Evolutionary conservation across 2,888 invertebrate genomes (phyloP), one percentile per base, ranked within the genome.

Genomic region (Chloromyia formosa): DNA sequence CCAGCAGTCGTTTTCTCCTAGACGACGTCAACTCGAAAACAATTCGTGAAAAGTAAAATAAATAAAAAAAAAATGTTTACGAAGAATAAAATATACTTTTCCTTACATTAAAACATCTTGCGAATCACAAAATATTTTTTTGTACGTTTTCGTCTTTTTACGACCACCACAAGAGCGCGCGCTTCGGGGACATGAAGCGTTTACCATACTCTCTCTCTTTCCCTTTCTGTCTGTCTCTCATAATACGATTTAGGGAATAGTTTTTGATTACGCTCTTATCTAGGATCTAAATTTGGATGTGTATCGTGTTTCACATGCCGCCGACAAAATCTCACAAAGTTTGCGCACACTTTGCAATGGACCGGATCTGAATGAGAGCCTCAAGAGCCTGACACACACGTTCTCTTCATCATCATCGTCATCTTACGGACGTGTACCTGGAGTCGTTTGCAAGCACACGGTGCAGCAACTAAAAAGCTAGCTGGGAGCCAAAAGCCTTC

Each of bases 31-130:
- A 5, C 22, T 49, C 20, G 20, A 22, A n/a, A 22, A 3, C 45
- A 20, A 74, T 58, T 71, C 72, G 73, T 68, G 78, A 74, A 72
- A 77, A 78, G 74, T 76, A 73, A 76, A 79, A 79, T 18, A 53
- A 69, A 69, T n/a, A 62, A 61, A 74, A 62, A 69, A 75, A 72
- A 54, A 66, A 74, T 73, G 53, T 74, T 53, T 74, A 73, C 75
- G 76, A 71, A 74, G 73, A 76, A 76, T 75, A 76, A 76, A 76
- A 76, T 68, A 74, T 73, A 73, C 58, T 56, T 71, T 73, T 76
- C 68, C 76, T 76, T 76, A 76, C 76, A 76, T 76, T 75, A 76
- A 49, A 74, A 40, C 23, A 23, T 74, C 74, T 76, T 73, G 72
- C 73, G 73, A 74, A 53, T 75, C 74, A 35, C 27, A 76, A 76